These are phyloP conservation scores for Luehdorfia chinensis DNA, from an alignment of 1,140 invertebrate species.

Conservation along the genomic window DNA sequence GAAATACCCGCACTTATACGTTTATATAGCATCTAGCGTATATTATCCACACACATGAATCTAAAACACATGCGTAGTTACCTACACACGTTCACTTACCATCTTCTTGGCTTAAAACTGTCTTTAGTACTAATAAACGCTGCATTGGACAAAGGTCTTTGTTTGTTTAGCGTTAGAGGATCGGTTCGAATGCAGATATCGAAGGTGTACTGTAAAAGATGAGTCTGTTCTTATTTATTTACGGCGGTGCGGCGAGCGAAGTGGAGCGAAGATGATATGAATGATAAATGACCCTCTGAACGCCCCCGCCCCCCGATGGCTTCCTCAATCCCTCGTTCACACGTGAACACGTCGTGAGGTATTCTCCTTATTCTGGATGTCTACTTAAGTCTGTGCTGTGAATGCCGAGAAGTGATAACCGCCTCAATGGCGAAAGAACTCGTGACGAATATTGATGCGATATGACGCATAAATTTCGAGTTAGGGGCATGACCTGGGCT, in stretches of 20 bases:
- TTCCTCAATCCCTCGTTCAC: slow-evolving; percentile 43
- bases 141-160: slow-evolving; percentile 26
- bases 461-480: slow-evolving; percentile 20
- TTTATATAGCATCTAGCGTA: slow-evolving; percentile 36
- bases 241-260: slow-evolving; percentile 75
- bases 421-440: slow-evolving; percentile 42
- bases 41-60: slow-evolving; percentile 56
- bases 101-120: slow-evolving; percentile 24
- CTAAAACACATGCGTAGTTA: slow-evolving; percentile 67
- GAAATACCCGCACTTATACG: slow-evolving; percentile 33
- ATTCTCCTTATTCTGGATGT: slow-evolving; percentile 52
- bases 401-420: slow-evolving; percentile 52
- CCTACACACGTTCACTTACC: slow-evolving; percentile 57
- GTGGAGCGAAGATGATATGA: slow-evolving; percentile 77
- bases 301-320: slow-evolving; percentile 26
- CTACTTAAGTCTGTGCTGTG: slow-evolving; percentile 45
- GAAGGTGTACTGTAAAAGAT: slow-evolving; percentile 70
- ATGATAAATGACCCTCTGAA: slow-evolving; percentile 75
- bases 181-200: slow-evolving; percentile 26
- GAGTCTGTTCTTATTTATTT: slow-evolving; percentile 77
- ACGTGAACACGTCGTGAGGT: slow-evolving; percentile 64
- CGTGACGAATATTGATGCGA: slow-evolving; percentile 43
- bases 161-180: slow-evolving; percentile 16
- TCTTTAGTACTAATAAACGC: slow-evolving; percentile 21
- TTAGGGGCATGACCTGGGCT: slow-evolving; percentile 3